Base-by-base conservation (phyloP, 2,797 vertebrate genomes). In the Scolopax rusticola region DNA sequence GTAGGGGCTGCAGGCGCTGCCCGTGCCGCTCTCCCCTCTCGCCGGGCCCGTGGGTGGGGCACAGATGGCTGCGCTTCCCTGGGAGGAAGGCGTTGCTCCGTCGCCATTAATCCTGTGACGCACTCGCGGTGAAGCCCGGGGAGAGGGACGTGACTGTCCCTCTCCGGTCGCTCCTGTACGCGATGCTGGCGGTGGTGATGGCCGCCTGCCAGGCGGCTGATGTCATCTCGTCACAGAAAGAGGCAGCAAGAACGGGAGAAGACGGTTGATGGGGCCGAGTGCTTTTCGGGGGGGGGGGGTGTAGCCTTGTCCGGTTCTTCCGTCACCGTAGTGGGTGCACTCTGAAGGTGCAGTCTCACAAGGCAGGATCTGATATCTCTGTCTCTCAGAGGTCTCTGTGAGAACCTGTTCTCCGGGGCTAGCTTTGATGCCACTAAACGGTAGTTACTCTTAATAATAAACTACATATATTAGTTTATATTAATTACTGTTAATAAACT, bases 1-100 rank as follows among this genome's bases (percentile, higher is more conserved):
- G 95, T 94, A 95, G 94, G 92, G 81, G 76, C 89, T 68, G 90
- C 65, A 38, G 59, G 92, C 69, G 20, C 77, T 14, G 48, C 71
- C 48, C 43, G 69, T 11, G 89, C 89, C 50, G 76, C 56, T 21
- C 21, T 69, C 54, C 47, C 65, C 16, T 79, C 40, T 4, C 5
- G 40, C 45, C 28, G 59, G 74, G 33, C 17, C 18, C 7, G 40
- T 33, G 54, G 79, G 68, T 12, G 48, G 54, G 32, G 15, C 25
- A 4, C 6, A 40, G 40, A 38, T 4, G 15, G 59, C 16, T 2
- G 38, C 59, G 12, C 81, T 68, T 54, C 61, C 78, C 36, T 18
- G 9, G 40, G 21, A 61, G 81, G 74, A 77, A n/a, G 69, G 60
- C 25, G 64, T 53, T 10, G 73, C 50, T 76, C 63, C 21, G 15